Evolutionary conservation across 2,113 vertebrate species (phyloP).

Genomic region (Trichechus manatus): DNA sequence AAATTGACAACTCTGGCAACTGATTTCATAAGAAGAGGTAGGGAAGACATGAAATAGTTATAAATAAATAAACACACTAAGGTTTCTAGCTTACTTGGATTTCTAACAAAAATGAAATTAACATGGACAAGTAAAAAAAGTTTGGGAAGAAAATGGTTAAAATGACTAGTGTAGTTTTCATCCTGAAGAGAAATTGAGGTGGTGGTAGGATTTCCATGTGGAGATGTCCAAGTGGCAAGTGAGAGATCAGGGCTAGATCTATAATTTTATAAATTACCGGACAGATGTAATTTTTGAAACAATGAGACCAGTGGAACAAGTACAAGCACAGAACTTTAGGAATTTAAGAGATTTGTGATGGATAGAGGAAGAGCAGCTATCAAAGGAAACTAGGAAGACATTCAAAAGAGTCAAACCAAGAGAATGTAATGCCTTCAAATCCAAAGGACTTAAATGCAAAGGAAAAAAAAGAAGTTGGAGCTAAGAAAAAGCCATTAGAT

Average conservation of each 20-base stretch:
- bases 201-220: background rate
- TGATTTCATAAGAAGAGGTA: background rate
- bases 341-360: background rate
- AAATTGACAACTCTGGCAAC: background rate
- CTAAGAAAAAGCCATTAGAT: background rate
- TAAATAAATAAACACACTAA: background rate
- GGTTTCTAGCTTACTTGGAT: background rate
- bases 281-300: background rate
- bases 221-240: background rate
- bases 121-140: background rate
- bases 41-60: background rate
- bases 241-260: background rate
- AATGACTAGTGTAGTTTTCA: background rate
- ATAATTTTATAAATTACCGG: background rate
- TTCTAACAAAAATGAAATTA: slow-evolving; percentile 30
- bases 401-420: background rate
- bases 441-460: background rate
- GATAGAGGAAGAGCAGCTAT: background rate
- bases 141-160: background rate
- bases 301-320: background rate
- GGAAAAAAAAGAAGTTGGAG: background rate
- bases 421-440: background rate
- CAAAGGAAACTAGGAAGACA: background rate
- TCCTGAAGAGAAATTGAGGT: background rate
- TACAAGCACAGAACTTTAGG: background rate